Evolutionary conservation across 1,140 invertebrate species (phyloP), one percentile per base, ranked within the genome.

Genomic region (Aphaenogaster ashmeadi): DNA sequence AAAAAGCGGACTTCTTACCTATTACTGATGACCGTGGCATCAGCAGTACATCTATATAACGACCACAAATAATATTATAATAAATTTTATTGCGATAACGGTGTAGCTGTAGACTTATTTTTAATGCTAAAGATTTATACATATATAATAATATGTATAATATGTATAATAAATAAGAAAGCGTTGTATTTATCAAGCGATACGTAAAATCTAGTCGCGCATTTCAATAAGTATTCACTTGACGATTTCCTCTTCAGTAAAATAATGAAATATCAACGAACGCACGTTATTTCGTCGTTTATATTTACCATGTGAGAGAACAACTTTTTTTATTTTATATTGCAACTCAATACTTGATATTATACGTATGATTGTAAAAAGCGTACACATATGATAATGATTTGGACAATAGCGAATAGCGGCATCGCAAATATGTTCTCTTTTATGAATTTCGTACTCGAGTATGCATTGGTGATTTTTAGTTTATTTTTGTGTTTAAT

Each of bases 291-390:
- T 91, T 36, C 67, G 81, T 88, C 69, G 47, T 27, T 33, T 18
- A 13, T 90, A 52, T 88, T 86, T 88, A 52, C 69, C 4, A n/a
- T 78, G 60, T 56, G 69, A 86, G n/a, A 41, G 27, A 8, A 33
- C 0, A 9, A 11, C 52, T 80, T 90, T 88, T 88, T 88, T 72
- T 72, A 74, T 60, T 77, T 69, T 33, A 27, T 11, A 41, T 50
- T 52, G 18, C 41, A 36, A n/a, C 13, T 33, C 21, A 27, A 6
- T 47, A 11, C 56, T 36, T 54, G n/a, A 21, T 21, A n/a, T 66
- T 50, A 78, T 75, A 56, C 47, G 38, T 54, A 33, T 74, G 54
- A 50, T 27, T 11, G 15, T 38, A 72, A 33, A 75, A 15, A 67
- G 15, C 13, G 11, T 21, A 74, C 27, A 27, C 27, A 27, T 36